Percentiles rank a stretch among this genome's conserved stretches.
phyloP scores from a whole-genome alignment of 1,140 invertebrate species.

The Ephestia elutella region DNA sequence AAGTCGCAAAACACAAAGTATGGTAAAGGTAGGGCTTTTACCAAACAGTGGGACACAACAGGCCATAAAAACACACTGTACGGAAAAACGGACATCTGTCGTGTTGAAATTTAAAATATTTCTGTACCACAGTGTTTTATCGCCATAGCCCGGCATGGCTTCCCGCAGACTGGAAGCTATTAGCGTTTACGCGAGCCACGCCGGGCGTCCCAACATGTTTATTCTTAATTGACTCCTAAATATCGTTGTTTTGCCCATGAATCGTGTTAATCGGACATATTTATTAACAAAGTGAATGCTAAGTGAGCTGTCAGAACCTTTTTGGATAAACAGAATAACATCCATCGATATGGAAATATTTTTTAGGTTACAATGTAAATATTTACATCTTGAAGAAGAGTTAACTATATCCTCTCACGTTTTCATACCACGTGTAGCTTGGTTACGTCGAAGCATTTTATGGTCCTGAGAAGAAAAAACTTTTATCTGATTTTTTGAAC shows the following conservation, averaged over 20 bases:
- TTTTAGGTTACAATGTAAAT: too few species aligned
- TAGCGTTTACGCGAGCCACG: conserved; percentile 55
- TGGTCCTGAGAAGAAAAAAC: too few species aligned
- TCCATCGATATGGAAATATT: too few species aligned
- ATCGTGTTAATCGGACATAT: conserved; percentile 58
- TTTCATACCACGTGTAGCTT: too few species aligned
- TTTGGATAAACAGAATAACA: not conserved
- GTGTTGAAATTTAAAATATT: not conserved
- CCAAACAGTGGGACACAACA: too few species aligned
- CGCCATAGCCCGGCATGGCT: conserved; percentile 31
- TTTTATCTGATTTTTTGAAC: too few species aligned
- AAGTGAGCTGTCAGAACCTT: conserved; percentile 28
- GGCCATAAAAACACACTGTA: not conserved
- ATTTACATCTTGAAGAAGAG: too few species aligned
- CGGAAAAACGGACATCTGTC: not conserved
- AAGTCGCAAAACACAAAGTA: too few species aligned
- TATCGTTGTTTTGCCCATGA: conserved; percentile 58
- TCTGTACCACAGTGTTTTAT: not conserved
- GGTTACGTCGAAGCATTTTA: too few species aligned
- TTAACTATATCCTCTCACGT: too few species aligned
- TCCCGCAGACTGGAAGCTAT: conserved; percentile 63
- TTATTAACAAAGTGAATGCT: conserved; percentile 48
- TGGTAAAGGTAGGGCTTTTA: too few species aligned
- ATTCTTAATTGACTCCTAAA: conserved; percentile 67
- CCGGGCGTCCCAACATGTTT: conserved; percentile 49